Evolutionary conservation across 37 sponge, comb jelly and placozoan species (phyloP), one percentile per base, ranked within the genome.

Genomic region (Halichondria panicea): DNA sequence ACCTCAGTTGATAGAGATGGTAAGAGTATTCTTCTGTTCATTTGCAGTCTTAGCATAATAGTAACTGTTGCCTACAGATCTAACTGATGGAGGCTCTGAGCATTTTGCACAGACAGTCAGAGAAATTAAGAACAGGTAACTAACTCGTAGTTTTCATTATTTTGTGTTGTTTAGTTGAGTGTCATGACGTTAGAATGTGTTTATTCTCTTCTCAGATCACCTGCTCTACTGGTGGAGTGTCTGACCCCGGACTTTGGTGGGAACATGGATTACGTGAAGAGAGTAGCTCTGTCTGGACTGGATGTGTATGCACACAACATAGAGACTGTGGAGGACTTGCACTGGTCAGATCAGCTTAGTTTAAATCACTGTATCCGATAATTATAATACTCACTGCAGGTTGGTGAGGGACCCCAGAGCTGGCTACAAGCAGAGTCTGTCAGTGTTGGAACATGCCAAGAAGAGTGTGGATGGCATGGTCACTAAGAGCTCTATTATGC

Each of bases 1-100:
- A 98, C 99, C 18, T 98, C 99, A 73, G 99, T 98, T 54, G 99
- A 98, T 65, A 84, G 99, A 84, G 99, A 98, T 80, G 97, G 94
- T 93, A 33, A 64, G 89, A 3, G 68, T 27, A 43, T 31, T 58
- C n/a, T 58, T 58, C 12, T 58, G 13, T 48, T 48, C 13, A 13
- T 48, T 18, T 18, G 13, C 50, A 48, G 13, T 18, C 13, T 9
- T 48, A 13, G 50, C 50, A 48, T 48, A 13, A 48, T 18, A 48
- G 9, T 48, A 13, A 48, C 13, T 9, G 50, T 48, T 48, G 13
- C 50, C 13, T 41, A 4, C 58, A 93, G 97, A 98, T 44, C 28
- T 98, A 40, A 35, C 89, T 48, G 99, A 98, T 80, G 91, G 87
- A 38, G 99, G 99, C 1, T 46, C 99, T 8, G 73, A 73, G 21